These are phyloP conservation scores for Lypha dubia DNA, from an alignment of 2,888 invertebrate species.

Conservation along the genomic window DNA sequence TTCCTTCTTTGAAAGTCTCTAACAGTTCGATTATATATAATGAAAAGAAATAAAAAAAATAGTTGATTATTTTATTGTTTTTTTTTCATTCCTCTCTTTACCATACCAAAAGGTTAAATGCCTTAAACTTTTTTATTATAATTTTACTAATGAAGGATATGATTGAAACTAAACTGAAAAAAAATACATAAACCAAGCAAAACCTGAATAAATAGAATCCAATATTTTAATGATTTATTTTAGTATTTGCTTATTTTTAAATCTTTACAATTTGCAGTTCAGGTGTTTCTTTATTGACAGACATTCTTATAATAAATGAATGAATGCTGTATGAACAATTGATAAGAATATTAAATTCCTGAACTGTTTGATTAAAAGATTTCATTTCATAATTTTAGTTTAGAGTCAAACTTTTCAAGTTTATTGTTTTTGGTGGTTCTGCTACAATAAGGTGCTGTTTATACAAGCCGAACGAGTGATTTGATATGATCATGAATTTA, in stretches of 20 bases:
- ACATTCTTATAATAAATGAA: conserved; percentile 5
- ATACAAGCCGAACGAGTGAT: too few species aligned
- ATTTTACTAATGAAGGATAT: not conserved
- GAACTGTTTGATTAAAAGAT: conserved; percentile 1
- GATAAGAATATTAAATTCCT: conserved; percentile 8
- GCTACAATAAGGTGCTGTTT: too few species aligned
- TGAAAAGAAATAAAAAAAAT: not conserved
- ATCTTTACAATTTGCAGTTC: conserved; percentile 26
- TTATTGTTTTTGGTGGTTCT: not conserved
- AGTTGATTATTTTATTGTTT: conserved; percentile 23
- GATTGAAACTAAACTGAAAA: not conserved
- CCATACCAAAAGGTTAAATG: conserved; percentile 19
- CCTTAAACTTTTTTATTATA: conserved; percentile 16
- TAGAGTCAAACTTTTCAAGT: conserved; percentile 34
- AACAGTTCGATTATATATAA: not conserved
- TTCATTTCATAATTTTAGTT: not conserved
- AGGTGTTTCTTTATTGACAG: conserved; percentile 29
- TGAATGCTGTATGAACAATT: conserved; percentile 5
- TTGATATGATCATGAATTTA: too few species aligned
- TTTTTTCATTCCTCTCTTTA: not conserved
- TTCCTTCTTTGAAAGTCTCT: not conserved
- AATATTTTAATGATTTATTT: conserved; percentile 24
- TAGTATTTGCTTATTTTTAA: conserved; percentile 14
- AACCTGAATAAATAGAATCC: conserved; percentile 10
- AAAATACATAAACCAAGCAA: not conserved